Evolutionary conservation across 53 echinoderm and acorn worm genomes (phyloP).

Genomic region (Hippasteria phrygiana): DNA sequence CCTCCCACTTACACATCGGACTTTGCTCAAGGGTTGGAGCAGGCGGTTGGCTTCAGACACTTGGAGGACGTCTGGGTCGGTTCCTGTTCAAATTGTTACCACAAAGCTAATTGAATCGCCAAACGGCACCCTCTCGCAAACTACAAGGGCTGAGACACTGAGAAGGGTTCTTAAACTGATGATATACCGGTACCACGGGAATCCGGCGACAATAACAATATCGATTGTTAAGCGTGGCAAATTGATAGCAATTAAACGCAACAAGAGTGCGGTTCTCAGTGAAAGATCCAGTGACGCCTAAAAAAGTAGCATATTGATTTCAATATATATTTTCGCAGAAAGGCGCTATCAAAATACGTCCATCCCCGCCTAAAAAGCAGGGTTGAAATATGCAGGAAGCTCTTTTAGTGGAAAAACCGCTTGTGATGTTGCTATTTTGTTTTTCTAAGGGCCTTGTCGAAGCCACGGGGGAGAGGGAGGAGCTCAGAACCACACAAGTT

Average conservation of each 20-base stretch:
- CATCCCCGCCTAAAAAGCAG: too few relatives aligned
- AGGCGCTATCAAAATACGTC: too few relatives aligned
- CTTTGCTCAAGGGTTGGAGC: constrained; percentile 1
- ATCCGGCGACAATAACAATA: neutral
- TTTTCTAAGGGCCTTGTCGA: too few relatives aligned
- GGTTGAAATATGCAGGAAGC: too few relatives aligned
- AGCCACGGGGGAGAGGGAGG: too few relatives aligned
- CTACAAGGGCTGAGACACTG: neutral
- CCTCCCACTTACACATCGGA: neutral
- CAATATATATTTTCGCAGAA: too few relatives aligned
- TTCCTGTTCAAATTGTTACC: constrained; percentile 2
- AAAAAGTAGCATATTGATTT: neutral
- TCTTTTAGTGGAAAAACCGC: too few relatives aligned
- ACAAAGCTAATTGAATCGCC: constrained; percentile 57
- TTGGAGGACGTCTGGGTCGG: constrained; percentile 3
- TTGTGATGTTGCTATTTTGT: too few relatives aligned
- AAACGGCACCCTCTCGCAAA: constrained; percentile 6
- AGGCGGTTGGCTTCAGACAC: neutral
- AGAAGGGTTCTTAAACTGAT: constrained; percentile 3
- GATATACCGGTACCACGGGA: neutral
- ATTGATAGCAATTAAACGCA: neutral
- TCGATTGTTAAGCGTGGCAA: neutral
- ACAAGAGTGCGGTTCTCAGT: neutral
- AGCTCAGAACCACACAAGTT: too few relatives aligned
- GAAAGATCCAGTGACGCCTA: neutral